phyloP scores from a whole-genome alignment of 2,888 invertebrate species.

The Ormyrus rosae region DNA sequence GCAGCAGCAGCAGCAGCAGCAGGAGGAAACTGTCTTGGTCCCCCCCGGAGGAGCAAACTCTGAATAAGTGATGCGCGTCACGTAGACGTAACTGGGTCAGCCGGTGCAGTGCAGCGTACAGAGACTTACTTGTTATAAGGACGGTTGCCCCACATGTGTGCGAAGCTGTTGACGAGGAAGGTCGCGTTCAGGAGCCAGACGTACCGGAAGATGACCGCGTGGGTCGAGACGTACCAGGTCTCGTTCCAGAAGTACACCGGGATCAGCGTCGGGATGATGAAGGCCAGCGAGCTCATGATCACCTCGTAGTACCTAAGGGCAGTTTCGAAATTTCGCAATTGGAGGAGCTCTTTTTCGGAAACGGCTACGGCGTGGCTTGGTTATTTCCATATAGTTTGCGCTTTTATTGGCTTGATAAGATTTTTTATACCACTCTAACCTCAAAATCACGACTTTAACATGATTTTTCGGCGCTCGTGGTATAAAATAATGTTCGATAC shows the following conservation, averaged over 20 bases:
- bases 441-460: too few relatives aligned
- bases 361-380: too few relatives aligned
- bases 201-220: slow-evolving; percentile 77
- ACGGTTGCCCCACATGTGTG: slow-evolving; percentile 77
- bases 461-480: too few relatives aligned
- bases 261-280: slow-evolving; percentile 78
- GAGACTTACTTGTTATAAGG: slow-evolving; percentile 75
- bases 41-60: slow-evolving; percentile 9
- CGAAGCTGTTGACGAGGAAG: slow-evolving; percentile 81
- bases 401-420: too few relatives aligned
- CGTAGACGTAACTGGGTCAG: slow-evolving; percentile 24
- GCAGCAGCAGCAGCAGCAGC: background rate
- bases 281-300: slow-evolving; percentile 77
- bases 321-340: background rate
- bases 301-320: slow-evolving; percentile 77
- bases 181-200: slow-evolving; percentile 79
- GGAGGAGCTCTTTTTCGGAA: background rate
- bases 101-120: background rate
- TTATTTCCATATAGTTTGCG: too few relatives aligned
- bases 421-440: too few relatives aligned
- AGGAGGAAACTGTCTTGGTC: background rate
- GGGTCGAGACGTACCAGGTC: slow-evolving; percentile 67
- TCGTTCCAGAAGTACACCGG: slow-evolving; percentile 81
- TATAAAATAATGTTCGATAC: too few relatives aligned
- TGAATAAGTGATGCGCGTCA: slow-evolving; percentile 40